Evolutionary conservation across 2,888 invertebrate species (phyloP).

Genomic region (Eulithis prunata): DNA sequence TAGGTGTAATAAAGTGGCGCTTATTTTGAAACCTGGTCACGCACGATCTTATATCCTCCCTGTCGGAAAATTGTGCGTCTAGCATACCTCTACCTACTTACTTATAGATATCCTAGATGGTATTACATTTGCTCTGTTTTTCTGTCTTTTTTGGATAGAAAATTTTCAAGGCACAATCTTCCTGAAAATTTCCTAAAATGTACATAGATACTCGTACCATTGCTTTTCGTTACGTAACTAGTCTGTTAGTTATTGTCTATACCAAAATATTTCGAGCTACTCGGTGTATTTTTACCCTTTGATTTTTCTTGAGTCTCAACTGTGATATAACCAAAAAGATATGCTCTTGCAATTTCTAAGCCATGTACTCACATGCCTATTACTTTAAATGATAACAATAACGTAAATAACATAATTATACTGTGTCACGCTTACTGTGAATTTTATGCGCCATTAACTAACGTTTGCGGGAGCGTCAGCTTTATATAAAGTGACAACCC

Average conservation of each 20-base stretch:
- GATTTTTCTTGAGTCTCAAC: too few relatives aligned
- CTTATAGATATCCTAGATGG: conserved; percentile 7
- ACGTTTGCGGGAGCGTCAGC: conserved; percentile 74
- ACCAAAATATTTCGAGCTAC: too few relatives aligned
- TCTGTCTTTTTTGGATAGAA: too few relatives aligned
- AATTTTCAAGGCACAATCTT: too few relatives aligned
- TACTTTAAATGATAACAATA: conserved; percentile 50
- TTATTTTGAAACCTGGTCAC: conserved; percentile 56
- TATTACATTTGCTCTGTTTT: neutral
- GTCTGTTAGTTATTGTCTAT: too few relatives aligned
- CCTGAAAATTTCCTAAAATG: too few relatives aligned
- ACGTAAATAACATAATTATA: conserved; percentile 67
- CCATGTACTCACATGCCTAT: conserved; percentile 17
- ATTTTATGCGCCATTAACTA: conserved; percentile 79
- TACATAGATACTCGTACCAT: too few relatives aligned
- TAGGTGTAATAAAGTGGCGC: conserved; percentile 49
- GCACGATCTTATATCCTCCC: conserved; percentile 47
- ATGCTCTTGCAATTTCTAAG: conserved; percentile 8
- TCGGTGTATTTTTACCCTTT: too few relatives aligned
- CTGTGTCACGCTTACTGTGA: conserved; percentile 66
- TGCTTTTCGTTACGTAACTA: too few relatives aligned
- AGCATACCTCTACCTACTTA: conserved; percentile 27
- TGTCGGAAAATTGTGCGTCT: conserved; percentile 51
- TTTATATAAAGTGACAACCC: conserved; percentile 77
- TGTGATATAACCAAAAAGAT: too few relatives aligned